Evolutionary conservation across 2,113 vertebrate species (phyloP).

Genomic region (Odocoileus hemionus): DNA sequence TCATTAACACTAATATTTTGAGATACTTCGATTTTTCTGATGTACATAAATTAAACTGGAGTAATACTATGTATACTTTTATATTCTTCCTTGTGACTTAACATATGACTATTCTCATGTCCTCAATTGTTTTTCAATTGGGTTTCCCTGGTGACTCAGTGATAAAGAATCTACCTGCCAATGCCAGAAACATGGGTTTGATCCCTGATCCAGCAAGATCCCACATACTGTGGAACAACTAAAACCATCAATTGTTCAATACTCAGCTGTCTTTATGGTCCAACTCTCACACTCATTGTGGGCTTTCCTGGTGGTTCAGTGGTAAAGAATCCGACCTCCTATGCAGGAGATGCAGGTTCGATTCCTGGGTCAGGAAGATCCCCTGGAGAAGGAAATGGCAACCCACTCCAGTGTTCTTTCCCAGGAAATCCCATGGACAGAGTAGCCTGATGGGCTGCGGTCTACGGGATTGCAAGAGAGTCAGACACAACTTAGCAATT

Average conservation of each 20-base stretch:
- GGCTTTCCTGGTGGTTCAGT: background rate
- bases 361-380: background rate
- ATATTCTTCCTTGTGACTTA: background rate
- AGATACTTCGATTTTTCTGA: background rate
- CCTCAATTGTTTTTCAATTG: background rate
- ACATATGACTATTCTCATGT: background rate
- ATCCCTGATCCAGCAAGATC: background rate
- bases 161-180: background rate
- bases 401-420: background rate
- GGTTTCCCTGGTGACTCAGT: background rate
- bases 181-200: background rate
- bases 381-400: background rate
- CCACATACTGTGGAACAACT: background rate
- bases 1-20: background rate
- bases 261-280: background rate
- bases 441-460: background rate
- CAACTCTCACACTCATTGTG: background rate
- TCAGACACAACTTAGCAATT: background rate
- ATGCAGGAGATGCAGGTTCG: background rate
- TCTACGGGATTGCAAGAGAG: background rate
- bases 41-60: background rate
- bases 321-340: background rate
- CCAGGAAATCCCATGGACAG: background rate
- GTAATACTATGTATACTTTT: background rate
- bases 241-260: background rate